phyloP scores from a whole-genome alignment of 2,797 vertebrate genomes.

The Enteromius paludinosus region DNA sequence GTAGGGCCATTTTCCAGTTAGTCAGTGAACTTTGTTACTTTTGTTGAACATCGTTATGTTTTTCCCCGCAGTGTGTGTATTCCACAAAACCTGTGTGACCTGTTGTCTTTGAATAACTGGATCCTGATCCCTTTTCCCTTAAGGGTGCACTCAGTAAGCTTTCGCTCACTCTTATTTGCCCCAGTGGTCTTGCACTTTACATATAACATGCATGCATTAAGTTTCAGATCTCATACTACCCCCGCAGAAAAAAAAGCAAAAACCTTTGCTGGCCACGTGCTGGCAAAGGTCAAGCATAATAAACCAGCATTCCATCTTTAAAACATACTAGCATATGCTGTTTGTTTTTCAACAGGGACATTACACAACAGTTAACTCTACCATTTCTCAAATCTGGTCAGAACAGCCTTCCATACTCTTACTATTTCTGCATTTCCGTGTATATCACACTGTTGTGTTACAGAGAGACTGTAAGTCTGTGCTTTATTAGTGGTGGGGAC shows the following conservation, averaged over 20 bases:
- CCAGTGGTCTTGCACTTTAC: not conserved
- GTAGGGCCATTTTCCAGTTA: not conserved
- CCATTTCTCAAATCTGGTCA: not conserved
- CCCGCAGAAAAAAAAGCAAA: too few relatives aligned
- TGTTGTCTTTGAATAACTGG: conserved; percentile 25
- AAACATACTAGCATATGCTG: too few relatives aligned
- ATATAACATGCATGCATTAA: not conserved
- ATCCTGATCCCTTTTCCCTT: not conserved
- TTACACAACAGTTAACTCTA: not conserved
- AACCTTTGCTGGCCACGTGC: too few relatives aligned
- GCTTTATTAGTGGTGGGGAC: not conserved
- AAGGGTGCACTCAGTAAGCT: not conserved
- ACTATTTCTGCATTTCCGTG: not conserved
- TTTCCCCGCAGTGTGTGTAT: not conserved
- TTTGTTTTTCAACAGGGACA: too few relatives aligned
- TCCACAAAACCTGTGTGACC: conserved; percentile 20
- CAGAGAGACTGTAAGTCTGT: not conserved
- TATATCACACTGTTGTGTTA: not conserved
- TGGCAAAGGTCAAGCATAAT: too few relatives aligned
- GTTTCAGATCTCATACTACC: not conserved
- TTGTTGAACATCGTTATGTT: conserved; percentile 1
- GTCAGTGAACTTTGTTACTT: not conserved
- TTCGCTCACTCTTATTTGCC: not conserved
- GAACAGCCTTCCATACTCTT: not conserved
- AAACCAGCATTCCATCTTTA: too few relatives aligned